Conservation (phyloP, 2,797 vertebrate genomes). For the Discoglossus pictus region DNA sequence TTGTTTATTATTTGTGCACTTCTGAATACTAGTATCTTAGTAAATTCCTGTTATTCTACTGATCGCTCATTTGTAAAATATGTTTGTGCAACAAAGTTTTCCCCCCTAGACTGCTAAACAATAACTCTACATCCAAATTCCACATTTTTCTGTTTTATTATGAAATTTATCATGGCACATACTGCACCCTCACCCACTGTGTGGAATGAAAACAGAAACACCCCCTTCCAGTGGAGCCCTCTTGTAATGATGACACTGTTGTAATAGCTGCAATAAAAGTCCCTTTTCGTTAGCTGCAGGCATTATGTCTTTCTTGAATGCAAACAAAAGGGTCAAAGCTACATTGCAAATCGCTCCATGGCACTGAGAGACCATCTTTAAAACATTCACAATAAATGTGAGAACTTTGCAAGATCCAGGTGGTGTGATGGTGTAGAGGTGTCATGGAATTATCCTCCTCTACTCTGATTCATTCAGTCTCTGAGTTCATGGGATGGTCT, state of each 20-base stretch:
- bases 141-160: constrained; percentile 30
- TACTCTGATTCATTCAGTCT: not conserved
- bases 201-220: constrained; percentile 10
- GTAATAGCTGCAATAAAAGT: not conserved
- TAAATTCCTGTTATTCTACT: no score
- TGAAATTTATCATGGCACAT: constrained; percentile 1
- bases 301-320: no score
- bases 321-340: no score
- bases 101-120: no score
- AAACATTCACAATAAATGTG: not conserved
- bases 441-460: not conserved
- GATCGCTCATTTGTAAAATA: no score
- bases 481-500: not conserved
- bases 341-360: no score
- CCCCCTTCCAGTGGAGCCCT: not conserved
- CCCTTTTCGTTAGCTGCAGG: no score
- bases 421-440: not conserved
- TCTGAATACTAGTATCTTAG: no score
- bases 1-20: no score
- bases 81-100: no score
- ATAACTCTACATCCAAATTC: no score
- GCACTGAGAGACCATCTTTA: not conserved
- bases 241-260: not conserved
- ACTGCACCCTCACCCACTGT: not conserved
- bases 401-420: not conserved